phyloP scores from a whole-genome alignment of 1,140 invertebrate species.

The Nephotettix cincticeps region DNA sequence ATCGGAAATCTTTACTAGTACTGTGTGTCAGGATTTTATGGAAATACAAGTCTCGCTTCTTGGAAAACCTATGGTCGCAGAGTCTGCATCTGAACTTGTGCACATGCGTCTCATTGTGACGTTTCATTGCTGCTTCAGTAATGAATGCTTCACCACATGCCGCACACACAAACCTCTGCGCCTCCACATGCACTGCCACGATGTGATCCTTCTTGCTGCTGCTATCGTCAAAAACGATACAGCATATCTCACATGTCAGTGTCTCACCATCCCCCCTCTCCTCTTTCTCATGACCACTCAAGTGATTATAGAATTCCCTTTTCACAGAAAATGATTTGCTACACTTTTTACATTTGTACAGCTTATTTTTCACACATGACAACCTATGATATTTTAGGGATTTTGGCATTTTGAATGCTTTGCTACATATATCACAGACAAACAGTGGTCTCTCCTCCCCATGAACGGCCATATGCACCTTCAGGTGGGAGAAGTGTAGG shows the following conservation, averaged over 20 bases:
- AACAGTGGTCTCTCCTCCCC: neutral
- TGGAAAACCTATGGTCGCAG: neutral
- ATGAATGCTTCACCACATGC: neutral
- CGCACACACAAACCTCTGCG: slow-evolving; percentile 1
- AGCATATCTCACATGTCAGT: slow-evolving; percentile 51
- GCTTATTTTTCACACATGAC: slow-evolving; percentile 40
- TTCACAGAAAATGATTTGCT: neutral
- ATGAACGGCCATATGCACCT: slow-evolving; percentile 1
- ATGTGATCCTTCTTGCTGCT: slow-evolving; percentile 5
- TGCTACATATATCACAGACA: slow-evolving; percentile 5
- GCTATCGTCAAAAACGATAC: slow-evolving; percentile 1
- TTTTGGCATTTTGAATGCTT: slow-evolving; percentile 47
- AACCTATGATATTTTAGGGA: slow-evolving; percentile 2
- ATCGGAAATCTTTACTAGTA: neutral
- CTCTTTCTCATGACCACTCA: neutral
- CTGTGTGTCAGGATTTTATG: neutral
- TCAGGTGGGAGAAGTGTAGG: slow-evolving; percentile 57
- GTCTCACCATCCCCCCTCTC: slow-evolving; percentile 49
- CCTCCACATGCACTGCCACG: neutral
- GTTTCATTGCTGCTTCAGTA: neutral
- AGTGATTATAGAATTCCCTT: neutral
- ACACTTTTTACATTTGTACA: slow-evolving; percentile 46
- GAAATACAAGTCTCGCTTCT: neutral
- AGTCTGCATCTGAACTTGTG: neutral
- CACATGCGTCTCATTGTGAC: neutral